A percentile compares a stretch with the other conserved stretches of the same genome.
phyloP scores from a whole-genome alignment of 2,888 invertebrate genomes.

The Heliconius ismenius region DNA sequence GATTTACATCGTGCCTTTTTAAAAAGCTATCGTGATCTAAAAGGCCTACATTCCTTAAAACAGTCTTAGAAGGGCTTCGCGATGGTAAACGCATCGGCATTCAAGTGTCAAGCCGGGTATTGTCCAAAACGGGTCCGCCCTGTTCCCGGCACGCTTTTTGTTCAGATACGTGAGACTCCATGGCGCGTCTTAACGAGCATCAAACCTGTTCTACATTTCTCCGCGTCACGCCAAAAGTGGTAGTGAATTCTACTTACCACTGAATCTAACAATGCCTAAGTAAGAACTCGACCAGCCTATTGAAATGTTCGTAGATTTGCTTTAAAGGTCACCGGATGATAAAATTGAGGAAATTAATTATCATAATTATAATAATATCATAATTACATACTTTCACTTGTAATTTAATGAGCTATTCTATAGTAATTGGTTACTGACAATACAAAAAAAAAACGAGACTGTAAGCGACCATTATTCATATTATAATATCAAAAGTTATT shows the following conservation, averaged over 20 bases:
- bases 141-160: conserved; percentile 69
- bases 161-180: conserved; percentile 73
- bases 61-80: conserved; percentile 42
- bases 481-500: conserved; percentile 64
- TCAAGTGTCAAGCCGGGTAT: conserved; percentile 72
- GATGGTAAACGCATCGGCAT: conserved; percentile 68
- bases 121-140: conserved; percentile 72
- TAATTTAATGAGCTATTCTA: conserved; percentile 56
- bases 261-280: not conserved
- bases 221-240: conserved; percentile 72
- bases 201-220: conserved; percentile 74
- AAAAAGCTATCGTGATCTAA: conserved; percentile 37
- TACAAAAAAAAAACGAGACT: conserved; percentile 53
- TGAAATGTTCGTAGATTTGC: not conserved
- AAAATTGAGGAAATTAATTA: conserved; percentile 34
- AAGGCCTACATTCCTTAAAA: conserved; percentile 46
- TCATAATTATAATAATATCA: conserved; percentile 36
- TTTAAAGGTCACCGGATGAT: conserved; percentile 47
- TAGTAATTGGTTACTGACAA: conserved; percentile 67
- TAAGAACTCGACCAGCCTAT: not conserved
- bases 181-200: conserved; percentile 75
- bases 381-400: conserved; percentile 73
- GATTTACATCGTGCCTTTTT: conserved; percentile 12
- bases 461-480: conserved; percentile 65
- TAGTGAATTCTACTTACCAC: conserved; percentile 59